Base-by-base conservation (phyloP, 1,140 invertebrate genomes). In the Scaptodrosophila lebanonensis region DNA sequence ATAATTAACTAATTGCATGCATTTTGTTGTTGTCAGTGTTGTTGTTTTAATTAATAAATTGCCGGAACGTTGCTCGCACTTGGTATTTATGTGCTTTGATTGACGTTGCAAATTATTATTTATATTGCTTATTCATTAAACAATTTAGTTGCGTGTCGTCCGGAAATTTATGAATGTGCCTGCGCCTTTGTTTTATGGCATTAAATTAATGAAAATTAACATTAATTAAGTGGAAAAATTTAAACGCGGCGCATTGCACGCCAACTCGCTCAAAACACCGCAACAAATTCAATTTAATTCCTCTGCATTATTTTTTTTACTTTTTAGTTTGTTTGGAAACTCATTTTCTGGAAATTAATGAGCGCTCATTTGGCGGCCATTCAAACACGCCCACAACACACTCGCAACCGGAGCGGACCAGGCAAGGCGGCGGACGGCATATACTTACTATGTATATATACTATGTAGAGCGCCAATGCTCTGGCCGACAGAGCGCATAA, bases 341-440 rank as follows among this genome's bases (percentile, higher is more conserved):
- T 70, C 54, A 82, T 82, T 82, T 82, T 70, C 65, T 63, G 61
- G 39, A 75, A 82, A 82, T 82, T 82, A 82, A 82, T 82, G 75
- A 66, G 75, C 62, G 66, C 54, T 58, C 75, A 82, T 82, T 82
- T 82, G 75, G 66, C 69, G 45, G 39, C 32, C 53, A 63, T 53
- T 44, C 47, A 9, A 48, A 51, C 76, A 66, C 75, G 75, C 75
- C 75, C 76, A 56, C 75, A 75, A 66, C 12, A 50, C 35, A 61
- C 75, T 75, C 75, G 75, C 75, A 66, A 62, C n/a, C n/a, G n/a
- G 17, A 17, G 47, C 47, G 44, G 1, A 22, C 17, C 8, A 15
- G 13, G 8, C 22, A 25, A 4, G 22, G 22, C 8, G 32, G 29
- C 50, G 45, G 17, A 40, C 49, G 35, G 9, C 35, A 38, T 38